A percentile compares a stretch with the other conserved stretches of the same genome.
Evolutionary conservation across 2,113 vertebrate species (phyloP).

Genomic region (Petaurus breviceps): DNA sequence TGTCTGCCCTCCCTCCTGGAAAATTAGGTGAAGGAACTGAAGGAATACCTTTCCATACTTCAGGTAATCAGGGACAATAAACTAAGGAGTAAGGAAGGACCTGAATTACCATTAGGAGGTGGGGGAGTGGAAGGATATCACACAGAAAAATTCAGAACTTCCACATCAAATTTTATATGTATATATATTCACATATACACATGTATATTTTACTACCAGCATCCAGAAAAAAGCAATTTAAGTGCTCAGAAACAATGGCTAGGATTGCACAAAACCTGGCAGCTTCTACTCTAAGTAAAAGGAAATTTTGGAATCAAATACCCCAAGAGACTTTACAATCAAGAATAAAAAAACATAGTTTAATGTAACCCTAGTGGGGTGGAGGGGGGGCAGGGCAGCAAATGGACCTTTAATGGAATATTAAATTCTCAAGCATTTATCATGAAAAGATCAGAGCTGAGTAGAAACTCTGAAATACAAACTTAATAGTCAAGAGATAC

Average conservation of each 20-base stretch:
- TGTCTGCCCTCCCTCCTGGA: background rate
- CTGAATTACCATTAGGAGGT: background rate
- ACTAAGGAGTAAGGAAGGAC: background rate
- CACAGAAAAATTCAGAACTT: background rate
- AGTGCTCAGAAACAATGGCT: background rate
- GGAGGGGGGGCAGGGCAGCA: too few relatives aligned
- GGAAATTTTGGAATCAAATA: background rate
- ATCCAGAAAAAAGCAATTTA: background rate
- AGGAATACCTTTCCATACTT: background rate
- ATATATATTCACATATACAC: too few relatives aligned
- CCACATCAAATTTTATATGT: background rate
- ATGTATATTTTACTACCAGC: background rate
- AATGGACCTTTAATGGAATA: background rate
- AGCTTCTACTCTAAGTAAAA: background rate
- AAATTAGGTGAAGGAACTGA: background rate
- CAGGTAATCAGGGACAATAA: background rate
- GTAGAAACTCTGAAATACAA: background rate
- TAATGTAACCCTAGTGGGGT: background rate
- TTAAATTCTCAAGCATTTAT: background rate
- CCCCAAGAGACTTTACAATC: background rate
- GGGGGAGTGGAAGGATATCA: background rate
- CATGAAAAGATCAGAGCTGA: background rate
- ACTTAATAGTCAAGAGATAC: background rate
- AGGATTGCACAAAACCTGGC: background rate
- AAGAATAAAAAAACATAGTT: background rate